These are phyloP conservation scores for Epizoanthus stellaris DNA, from an alignment of 92 coral and sea anemone species.

Conservation along the genomic window DNA sequence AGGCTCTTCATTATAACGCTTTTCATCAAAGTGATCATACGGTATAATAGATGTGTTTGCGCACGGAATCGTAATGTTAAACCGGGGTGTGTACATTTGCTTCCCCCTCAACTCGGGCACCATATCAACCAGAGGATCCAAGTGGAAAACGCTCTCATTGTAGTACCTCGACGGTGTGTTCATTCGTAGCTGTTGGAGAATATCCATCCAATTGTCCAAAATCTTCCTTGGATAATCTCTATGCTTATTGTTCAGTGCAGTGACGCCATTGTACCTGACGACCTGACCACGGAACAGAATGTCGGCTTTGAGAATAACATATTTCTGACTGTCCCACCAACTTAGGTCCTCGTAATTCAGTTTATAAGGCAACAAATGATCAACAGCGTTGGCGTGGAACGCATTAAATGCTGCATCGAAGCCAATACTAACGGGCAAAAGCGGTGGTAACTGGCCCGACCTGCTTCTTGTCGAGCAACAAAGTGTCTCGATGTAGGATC, in stretches of 20 bases:
- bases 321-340: conserved; percentile 99
- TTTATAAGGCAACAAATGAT: conserved; percentile 77
- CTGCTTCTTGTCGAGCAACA: conserved; percentile 78
- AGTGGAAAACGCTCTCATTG: conserved; percentile 56
- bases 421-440: conserved; percentile 83
- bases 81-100: conserved; percentile 65
- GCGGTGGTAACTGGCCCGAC: conserved; percentile 57
- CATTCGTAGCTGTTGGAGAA: conserved; percentile 58
- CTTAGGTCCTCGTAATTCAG: conserved; percentile 79
- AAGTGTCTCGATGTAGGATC: conserved; percentile 57
- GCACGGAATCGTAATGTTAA: conserved; percentile 77
- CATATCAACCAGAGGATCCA: conserved; percentile 74
- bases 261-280: conserved; percentile 70
- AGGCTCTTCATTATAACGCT: background rate
- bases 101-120: conserved; percentile 60
- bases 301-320: conserved; percentile 85
- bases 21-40: conserved; percentile 60
- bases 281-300: conserved; percentile 91
- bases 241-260: conserved; percentile 75
- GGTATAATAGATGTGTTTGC: conserved; percentile 78
- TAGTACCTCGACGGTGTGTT: conserved; percentile 58
- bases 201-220: conserved; percentile 81
- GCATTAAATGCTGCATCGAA: conserved; percentile 96
- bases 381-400: conserved; percentile 75
- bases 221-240: conserved; percentile 74